Evolutionary conservation across 2,888 invertebrate genomes (phyloP).

Genomic region (Aleiodes alternator): DNA sequence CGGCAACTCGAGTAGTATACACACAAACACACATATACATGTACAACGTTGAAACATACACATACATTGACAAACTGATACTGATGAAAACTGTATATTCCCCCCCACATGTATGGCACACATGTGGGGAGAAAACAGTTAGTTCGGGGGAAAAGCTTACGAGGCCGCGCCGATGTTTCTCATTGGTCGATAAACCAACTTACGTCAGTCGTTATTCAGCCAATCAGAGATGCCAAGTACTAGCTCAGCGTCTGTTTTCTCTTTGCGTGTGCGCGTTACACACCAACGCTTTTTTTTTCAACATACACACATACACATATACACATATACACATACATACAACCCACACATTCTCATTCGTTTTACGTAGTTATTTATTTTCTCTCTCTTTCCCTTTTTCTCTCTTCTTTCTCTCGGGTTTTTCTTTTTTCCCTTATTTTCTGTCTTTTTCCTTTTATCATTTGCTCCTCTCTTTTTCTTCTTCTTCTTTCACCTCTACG

Average conservation of each 20-base stretch:
- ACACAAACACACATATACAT: background rate
- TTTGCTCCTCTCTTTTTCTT: slow-evolving; percentile 14
- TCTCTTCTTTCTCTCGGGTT: slow-evolving; percentile 9
- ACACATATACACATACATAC: too few relatives aligned
- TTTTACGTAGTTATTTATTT: slow-evolving; percentile 27
- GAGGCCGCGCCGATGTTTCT: slow-evolving; percentile 45
- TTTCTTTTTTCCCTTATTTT: slow-evolving; percentile 16
- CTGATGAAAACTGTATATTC: background rate
- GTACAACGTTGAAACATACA: background rate
- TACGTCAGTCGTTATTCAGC: slow-evolving; percentile 65
- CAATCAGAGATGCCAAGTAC: slow-evolving; percentile 56
- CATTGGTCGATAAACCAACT: slow-evolving; percentile 68
- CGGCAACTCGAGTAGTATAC: slow-evolving; percentile 15
- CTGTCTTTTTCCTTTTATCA: background rate
- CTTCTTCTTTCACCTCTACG: slow-evolving; percentile 12
- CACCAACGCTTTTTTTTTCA: slow-evolving; percentile 39
- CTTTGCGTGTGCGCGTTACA: slow-evolving; percentile 50
- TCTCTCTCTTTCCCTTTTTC: slow-evolving; percentile 2
- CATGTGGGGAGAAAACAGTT: slow-evolving; percentile 19
- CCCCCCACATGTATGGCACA: background rate
- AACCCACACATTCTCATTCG: slow-evolving; percentile 26
- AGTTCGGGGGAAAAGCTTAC: slow-evolving; percentile 54
- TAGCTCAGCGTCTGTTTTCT: slow-evolving; percentile 48
- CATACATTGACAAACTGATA: background rate
- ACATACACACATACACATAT: too few relatives aligned